phyloP scores from a whole-genome alignment of 1,140 invertebrate species.

The Micrasema minimum region DNA sequence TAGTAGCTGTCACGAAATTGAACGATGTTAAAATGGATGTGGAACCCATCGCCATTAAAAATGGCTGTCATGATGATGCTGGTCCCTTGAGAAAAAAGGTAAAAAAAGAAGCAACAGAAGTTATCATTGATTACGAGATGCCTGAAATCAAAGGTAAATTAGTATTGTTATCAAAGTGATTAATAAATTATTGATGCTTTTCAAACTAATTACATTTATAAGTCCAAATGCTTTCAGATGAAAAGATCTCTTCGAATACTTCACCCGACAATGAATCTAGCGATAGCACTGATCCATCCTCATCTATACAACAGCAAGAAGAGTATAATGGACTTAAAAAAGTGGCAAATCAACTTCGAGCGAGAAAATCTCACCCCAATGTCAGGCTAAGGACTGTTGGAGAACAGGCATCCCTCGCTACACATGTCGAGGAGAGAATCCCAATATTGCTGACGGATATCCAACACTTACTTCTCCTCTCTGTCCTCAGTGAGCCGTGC shows the following conservation, averaged over 20 bases:
- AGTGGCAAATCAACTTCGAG: slow-evolving; percentile 67
- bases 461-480: slow-evolving; percentile 83
- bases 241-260: too few relatives aligned
- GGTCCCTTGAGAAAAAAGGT: slow-evolving; percentile 33
- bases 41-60: slow-evolving; percentile 4
- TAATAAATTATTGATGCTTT: too few relatives aligned
- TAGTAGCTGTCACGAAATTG: slow-evolving; percentile 70
- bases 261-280: neutral
- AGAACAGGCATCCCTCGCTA: slow-evolving; percentile 69
- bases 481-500: slow-evolving; percentile 76
- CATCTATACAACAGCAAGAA: neutral
- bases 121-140: neutral
- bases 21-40: slow-evolving; percentile 68
- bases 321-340: slow-evolving; percentile 59
- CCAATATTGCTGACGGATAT: slow-evolving; percentile 85
- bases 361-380: slow-evolving; percentile 69
- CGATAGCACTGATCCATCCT: neutral
- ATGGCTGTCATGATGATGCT: neutral
- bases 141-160: neutral
- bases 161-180: too few relatives aligned
- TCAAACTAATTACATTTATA: too few relatives aligned
- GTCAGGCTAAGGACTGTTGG: slow-evolving; percentile 72
- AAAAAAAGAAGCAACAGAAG: slow-evolving; percentile 33
- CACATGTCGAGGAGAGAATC: slow-evolving; percentile 68
- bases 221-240: too few relatives aligned